A percentile compares a stretch with the other conserved stretches of the same genome.
Conservation (phyloP, 2,888 invertebrate species). For the Lithophane leautieri region DNA sequence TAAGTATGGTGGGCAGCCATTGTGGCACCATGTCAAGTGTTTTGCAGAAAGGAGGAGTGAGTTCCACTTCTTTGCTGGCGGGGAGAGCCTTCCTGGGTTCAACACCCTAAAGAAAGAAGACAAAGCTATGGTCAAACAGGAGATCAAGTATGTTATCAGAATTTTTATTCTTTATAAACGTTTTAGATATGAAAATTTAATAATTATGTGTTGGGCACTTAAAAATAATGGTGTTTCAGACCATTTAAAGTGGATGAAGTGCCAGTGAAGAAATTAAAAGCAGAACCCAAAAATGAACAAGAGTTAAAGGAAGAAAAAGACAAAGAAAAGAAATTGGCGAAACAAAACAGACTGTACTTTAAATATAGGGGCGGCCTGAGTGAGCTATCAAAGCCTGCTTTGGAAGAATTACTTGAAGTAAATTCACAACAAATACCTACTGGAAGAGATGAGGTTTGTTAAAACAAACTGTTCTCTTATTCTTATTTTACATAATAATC, state of each 20-base stretch:
- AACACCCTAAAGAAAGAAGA: slow-evolving; percentile 93
- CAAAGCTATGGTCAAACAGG: slow-evolving; percentile 90
- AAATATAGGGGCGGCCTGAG: slow-evolving; percentile 81
- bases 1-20: slow-evolving; percentile 95
- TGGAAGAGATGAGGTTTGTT: slow-evolving; percentile 92
- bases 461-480: not conserved
- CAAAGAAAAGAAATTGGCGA: slow-evolving; percentile 91
- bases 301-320: slow-evolving; percentile 88
- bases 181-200: not conserved
- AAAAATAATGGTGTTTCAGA: slow-evolving; percentile 64
- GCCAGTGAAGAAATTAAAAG: slow-evolving; percentile 93
- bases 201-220: not conserved
- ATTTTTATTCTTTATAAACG: not conserved
- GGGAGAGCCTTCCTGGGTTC: slow-evolving; percentile 94
- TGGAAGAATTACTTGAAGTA: slow-evolving; percentile 91
- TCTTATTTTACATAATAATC: not conserved
- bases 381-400: slow-evolving; percentile 91
- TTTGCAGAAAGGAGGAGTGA: slow-evolving; percentile 94
- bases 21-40: slow-evolving; percentile 98
- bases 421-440: slow-evolving; percentile 93
- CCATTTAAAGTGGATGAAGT: slow-evolving; percentile 87
- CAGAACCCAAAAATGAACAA: slow-evolving; percentile 90
- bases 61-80: slow-evolving; percentile 93
- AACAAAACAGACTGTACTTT: slow-evolving; percentile 92
- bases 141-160: slow-evolving; percentile 91